Evolutionary conservation across 2,113 vertebrate genomes (phyloP), one percentile per base, ranked within the genome.

Genomic region (Lampris megalopsis): DNA sequence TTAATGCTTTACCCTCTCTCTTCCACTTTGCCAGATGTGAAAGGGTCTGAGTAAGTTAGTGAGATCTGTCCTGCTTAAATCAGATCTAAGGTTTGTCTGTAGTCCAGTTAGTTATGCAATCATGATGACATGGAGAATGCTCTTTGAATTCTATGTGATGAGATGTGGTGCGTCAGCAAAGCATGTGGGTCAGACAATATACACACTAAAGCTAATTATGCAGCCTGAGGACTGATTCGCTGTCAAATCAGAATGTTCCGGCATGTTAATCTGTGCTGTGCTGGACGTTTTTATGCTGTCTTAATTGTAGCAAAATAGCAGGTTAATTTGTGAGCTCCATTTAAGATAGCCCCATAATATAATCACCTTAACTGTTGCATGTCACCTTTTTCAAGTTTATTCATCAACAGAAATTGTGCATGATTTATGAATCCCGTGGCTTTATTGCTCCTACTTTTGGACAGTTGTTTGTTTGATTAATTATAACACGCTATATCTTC

Each of bases 31-130:
- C 80, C 92, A 97, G 96, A 96, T 84, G 86, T 96, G 77, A 95
- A 94, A 92, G 94, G 94, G 91, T 97, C 94, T 24, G 24, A 96
- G 96, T 72, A 91, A 96, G 91, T 96, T 96, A 91, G 92, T 10
- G 4, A 71, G 63, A 66, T 48, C 54, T 67, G 63, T 69, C 36
- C 1, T 43, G 71, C 4, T 37, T 50, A 60, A 68, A 65, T 59
- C 65, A 69, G 59, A 70, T 36, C 13, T 50, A 10, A 61, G 4
- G 52, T 45, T 3, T 66, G n/a, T n/a, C 1, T 1, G 8, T 13
- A 11, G 3, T 68, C 3, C 5, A 5, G 6, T 48, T 38, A 35
- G 47, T 41, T 35, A 10, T n/a, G 63, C 7, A 1, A 7, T 36
- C 11, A 65, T 37, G 38, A 65, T 37, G 38, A 58, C 54, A 37